phyloP scores from a whole-genome alignment of 2,797 vertebrate species.

The Myotis findleyi region DNA sequence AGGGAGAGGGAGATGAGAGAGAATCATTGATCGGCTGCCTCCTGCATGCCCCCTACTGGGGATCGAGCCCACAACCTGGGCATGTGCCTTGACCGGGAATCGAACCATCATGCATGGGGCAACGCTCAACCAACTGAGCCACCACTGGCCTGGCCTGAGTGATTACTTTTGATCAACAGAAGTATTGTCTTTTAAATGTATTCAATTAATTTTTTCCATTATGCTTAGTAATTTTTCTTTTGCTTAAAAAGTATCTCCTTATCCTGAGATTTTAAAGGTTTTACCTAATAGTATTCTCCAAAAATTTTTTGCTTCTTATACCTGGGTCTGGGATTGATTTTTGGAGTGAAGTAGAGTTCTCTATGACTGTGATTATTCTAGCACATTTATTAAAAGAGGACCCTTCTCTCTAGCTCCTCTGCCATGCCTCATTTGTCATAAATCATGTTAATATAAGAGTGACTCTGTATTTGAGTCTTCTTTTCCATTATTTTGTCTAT shows the following conservation, averaged over 20 bases:
- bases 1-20: not conserved
- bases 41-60: not conserved
- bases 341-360: not conserved
- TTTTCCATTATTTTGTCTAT: constrained; percentile 7
- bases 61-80: too few species aligned
- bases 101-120: too few species aligned
- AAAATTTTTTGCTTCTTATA: not conserved
- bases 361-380: not conserved
- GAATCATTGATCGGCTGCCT: not conserved
- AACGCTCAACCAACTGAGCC: not conserved
- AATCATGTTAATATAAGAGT: not conserved
- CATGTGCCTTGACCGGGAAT: too few species aligned
- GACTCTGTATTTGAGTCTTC: not conserved
- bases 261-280: not conserved
- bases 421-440: not conserved
- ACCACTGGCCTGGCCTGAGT: not conserved
- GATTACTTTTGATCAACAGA: not conserved
- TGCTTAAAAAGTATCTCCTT: not conserved
- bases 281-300: not conserved
- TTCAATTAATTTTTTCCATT: not conserved
- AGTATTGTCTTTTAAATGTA: not conserved
- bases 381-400: not conserved
- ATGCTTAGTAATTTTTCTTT: not conserved
- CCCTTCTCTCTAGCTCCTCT: not conserved
- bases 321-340: not conserved